These are phyloP conservation scores for Megastigmus dorsalis DNA, from an alignment of 2,888 invertebrate species.

Conservation along the genomic window DNA sequence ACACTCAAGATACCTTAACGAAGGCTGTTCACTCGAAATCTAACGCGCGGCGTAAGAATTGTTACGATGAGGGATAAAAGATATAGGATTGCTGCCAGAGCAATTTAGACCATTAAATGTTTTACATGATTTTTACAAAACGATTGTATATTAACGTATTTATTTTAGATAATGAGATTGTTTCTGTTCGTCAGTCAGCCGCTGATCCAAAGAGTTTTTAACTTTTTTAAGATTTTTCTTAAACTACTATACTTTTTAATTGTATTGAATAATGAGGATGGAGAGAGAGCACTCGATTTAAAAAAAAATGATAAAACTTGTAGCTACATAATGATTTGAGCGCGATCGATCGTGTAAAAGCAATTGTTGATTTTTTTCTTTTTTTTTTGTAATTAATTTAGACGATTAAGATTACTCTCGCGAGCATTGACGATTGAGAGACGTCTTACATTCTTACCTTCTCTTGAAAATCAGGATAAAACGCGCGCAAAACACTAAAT, in stretches of 20 bases:
- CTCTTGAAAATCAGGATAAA: constrained; percentile 3
- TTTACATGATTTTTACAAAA: constrained; percentile 53
- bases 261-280: constrained; percentile 23
- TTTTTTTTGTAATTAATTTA: constrained; percentile 39
- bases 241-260: constrained; percentile 43
- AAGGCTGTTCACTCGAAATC: constrained; percentile 67
- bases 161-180: constrained; percentile 50
- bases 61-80: not conserved
- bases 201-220: constrained; percentile 50
- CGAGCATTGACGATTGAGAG: not conserved
- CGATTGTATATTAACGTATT: constrained; percentile 44
- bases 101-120: constrained; percentile 40
- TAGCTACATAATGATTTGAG: not conserved
- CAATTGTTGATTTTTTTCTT: too few relatives aligned
- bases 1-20: constrained; percentile 72
- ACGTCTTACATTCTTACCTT: constrained; percentile 15
- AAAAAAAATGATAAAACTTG: not conserved
- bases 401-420: constrained; percentile 6
- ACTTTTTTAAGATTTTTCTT: constrained; percentile 49
- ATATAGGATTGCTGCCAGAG: constrained; percentile 17
- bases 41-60: constrained; percentile 8
- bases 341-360: constrained; percentile 12
- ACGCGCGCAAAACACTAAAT: constrained; percentile 12
- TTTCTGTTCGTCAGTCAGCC: constrained; percentile 38
- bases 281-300: not conserved